phyloP scores from a whole-genome alignment of 2,797 vertebrate species.

The Darevskia mixta region DNA sequence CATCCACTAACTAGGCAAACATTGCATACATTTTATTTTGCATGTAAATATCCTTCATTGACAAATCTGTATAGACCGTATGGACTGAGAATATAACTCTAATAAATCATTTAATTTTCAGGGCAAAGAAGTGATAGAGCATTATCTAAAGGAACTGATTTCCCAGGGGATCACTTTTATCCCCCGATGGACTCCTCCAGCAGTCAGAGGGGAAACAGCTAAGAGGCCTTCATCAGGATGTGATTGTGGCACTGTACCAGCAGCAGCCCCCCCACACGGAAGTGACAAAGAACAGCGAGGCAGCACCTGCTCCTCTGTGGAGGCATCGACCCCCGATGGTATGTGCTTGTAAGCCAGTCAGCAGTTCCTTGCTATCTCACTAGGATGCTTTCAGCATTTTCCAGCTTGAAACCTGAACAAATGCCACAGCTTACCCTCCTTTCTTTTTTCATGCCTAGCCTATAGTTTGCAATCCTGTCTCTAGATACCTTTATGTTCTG shows the following conservation, averaged over 20 bases:
- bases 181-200: slow-evolving; percentile 79
- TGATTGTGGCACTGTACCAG: fast-evolving
- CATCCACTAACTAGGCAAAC: neutral
- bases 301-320: slow-evolving; percentile 1
- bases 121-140: slow-evolving; percentile 88
- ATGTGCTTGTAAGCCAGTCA: slow-evolving; percentile 45
- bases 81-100: neutral
- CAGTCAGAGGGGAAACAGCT: neutral
- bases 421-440: neutral
- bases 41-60: neutral
- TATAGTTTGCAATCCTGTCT: neutral
- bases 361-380: too few species aligned
- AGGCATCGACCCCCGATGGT: slow-evolving; percentile 73
- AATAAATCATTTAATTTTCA: slow-evolving; percentile 58
- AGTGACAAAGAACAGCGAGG: slow-evolving; percentile 33
- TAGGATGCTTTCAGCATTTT: neutral
- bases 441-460: neutral
- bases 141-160: slow-evolving; percentile 84
- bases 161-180: slow-evolving; percentile 82
- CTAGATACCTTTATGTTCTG: neutral
- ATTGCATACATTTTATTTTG: neutral
- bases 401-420: neutral
- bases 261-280: slow-evolving; percentile 31
- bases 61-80: too few species aligned
- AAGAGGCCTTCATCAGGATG: fast-evolving